Evolutionary conservation across 2,797 vertebrate species (phyloP).

Genomic region (Eidolon dupreanum): DNA sequence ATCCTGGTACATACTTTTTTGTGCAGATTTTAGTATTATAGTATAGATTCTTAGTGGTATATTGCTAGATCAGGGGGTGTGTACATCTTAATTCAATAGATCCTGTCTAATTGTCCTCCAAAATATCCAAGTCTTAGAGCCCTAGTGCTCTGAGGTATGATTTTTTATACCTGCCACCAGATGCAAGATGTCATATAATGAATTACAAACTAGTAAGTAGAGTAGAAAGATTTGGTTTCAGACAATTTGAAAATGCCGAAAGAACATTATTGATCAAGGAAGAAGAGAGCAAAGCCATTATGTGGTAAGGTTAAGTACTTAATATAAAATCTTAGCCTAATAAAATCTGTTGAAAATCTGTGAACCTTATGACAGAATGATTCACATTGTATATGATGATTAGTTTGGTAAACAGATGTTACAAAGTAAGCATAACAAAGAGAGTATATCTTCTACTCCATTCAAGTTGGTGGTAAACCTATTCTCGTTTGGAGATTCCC

Average conservation of each 20-base stretch:
- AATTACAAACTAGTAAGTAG: not conserved
- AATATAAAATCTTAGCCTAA: not conserved
- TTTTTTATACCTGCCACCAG: not conserved
- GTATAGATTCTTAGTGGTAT: not conserved
- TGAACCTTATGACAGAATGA: not conserved
- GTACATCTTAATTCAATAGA: not conserved
- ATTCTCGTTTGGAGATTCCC: not conserved
- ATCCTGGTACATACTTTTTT: not conserved
- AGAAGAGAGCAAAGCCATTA: not conserved
- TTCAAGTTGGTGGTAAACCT: not conserved
- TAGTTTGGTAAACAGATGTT: not conserved
- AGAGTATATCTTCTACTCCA: not conserved
- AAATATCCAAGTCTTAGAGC: not conserved
- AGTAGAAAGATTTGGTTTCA: not conserved
- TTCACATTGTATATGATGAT: not conserved
- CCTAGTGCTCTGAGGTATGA: not conserved
- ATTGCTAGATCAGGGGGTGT: not conserved
- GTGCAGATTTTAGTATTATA: not conserved
- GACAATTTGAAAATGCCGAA: not conserved
- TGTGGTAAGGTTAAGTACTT: not conserved
- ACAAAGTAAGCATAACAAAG: not conserved
- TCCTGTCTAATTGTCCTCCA: not conserved
- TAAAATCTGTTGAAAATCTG: not conserved
- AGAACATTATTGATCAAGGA: not conserved
- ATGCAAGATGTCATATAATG: not conserved